A percentile compares a stretch with the other conserved stretches of the same genome.
Conservation (phyloP, 2,888 invertebrate species). For the Xylota sylvarum region DNA sequence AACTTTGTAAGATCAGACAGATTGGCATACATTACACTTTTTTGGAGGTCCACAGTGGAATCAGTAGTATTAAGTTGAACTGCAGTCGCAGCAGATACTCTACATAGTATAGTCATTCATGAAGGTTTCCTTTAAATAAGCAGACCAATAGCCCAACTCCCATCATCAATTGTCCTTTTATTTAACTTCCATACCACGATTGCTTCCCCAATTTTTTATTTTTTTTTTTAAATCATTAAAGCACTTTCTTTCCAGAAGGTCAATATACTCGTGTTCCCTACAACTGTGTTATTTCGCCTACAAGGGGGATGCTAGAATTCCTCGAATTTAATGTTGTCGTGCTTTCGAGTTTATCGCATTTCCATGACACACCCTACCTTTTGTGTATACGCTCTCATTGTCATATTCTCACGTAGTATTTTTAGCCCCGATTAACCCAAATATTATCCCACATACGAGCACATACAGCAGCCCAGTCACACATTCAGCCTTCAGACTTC, state of each 20-base stretch:
- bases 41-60: no score
- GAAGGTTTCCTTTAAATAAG: no score
- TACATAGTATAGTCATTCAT: no score
- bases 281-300: background rate
- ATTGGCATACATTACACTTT: no score
- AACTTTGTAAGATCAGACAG: no score
- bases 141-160: no score
- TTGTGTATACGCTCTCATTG: slow-evolving; percentile 19
- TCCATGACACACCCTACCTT: slow-evolving; percentile 32
- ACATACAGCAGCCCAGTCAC: slow-evolving; percentile 5
- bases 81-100: no score
- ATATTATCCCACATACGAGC: slow-evolving; percentile 58
- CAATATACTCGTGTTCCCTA: background rate
- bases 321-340: background rate
- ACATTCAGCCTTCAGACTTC: slow-evolving; percentile 53
- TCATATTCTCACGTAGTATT: slow-evolving; percentile 42
- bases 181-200: no score
- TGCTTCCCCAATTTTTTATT: no score
- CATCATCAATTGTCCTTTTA: no score
- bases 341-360: background rate
- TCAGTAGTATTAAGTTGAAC: no score
- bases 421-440: slow-evolving; percentile 64
- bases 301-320: background rate
- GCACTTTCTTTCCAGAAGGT: background rate
- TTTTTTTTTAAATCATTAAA: background rate